phyloP scores from a whole-genome alignment of 2,797 vertebrate genomes.

The Strix occidentalis region DNA sequence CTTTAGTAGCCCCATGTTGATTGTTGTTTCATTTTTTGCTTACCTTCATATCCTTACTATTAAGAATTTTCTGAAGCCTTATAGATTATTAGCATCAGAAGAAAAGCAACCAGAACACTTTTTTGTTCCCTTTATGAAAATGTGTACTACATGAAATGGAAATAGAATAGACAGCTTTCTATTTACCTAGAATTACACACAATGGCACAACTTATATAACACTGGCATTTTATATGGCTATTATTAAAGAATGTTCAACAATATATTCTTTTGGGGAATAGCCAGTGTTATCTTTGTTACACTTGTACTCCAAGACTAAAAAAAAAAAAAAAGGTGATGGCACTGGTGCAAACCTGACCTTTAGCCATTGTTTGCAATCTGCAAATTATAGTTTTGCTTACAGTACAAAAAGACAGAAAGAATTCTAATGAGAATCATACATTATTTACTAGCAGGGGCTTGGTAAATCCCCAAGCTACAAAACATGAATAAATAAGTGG shows the following conservation, averaged over 20 bases:
- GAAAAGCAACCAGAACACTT: not conserved
- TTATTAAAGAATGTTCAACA: not conserved
- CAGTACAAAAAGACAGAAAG: not conserved
- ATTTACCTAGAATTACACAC: not conserved
- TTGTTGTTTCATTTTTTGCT: not conserved
- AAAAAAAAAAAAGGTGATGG: not conserved
- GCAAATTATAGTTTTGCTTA: constrained; percentile 5
- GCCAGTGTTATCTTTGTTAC: not conserved
- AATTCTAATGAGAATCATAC: constrained; percentile 25
- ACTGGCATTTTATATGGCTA: not conserved
- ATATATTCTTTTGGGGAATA: not conserved
- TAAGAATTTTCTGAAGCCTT: not conserved
- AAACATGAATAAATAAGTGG: constrained; percentile 15
- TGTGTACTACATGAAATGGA: not conserved
- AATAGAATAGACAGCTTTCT: not conserved
- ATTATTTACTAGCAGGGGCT: constrained; percentile 32
- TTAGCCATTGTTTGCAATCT: constrained; percentile 11
- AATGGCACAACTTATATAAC: not conserved
- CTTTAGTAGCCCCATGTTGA: not conserved
- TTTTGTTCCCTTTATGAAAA: not conserved
- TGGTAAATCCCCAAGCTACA: not conserved
- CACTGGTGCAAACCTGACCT: not conserved
- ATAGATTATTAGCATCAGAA: not conserved
- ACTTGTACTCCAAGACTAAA: not conserved
- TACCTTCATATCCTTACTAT: not conserved